Percentiles rank a stretch among this genome's conserved stretches.
These are phyloP conservation scores for Uromys caudimaculatus DNA, from an alignment of 2,797 vertebrate genomes.

Conservation along the genomic window DNA sequence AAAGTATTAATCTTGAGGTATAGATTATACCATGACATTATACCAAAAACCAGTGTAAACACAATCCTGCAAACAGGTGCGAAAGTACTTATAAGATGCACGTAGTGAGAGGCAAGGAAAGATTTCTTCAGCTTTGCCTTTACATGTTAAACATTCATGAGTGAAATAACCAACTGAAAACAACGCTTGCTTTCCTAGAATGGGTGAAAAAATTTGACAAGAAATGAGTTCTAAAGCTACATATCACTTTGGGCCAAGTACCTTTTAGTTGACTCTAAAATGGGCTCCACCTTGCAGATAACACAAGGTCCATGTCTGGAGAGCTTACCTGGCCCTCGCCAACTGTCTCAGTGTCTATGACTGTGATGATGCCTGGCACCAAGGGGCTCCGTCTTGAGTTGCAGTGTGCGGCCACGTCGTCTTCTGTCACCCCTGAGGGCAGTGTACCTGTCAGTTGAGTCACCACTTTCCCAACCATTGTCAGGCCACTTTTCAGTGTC, in stretches of 20 bases:
- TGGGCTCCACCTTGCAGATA: neutral
- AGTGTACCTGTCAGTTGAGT: constrained; percentile 96
- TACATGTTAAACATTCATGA: constrained; percentile 29
- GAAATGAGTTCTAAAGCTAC: constrained; percentile 46
- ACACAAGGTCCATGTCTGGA: neutral
- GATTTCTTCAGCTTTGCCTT: constrained; percentile 70
- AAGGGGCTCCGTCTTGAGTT: constrained; percentile 92
- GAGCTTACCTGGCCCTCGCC: constrained; percentile 95
- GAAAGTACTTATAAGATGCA: constrained; percentile 51
- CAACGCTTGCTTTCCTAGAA: neutral
- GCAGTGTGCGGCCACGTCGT: constrained; percentile 93
- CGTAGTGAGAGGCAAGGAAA: constrained; percentile 48
- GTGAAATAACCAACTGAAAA: constrained; percentile 47
- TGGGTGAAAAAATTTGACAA: neutral
- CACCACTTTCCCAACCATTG: constrained; percentile 98
- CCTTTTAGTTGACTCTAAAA: constrained; percentile 74
- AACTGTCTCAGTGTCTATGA: constrained; percentile 96
- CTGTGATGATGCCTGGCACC: constrained; percentile 95
- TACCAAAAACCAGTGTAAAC: neutral
- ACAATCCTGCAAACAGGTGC: constrained; percentile 18
- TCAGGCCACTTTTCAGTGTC: constrained; percentile 98
- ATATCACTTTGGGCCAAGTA: constrained; percentile 38
- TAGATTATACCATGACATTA: neutral
- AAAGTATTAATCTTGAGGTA: constrained; percentile 70
- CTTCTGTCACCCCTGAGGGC: constrained; percentile 93